phyloP scores from a whole-genome alignment of 1,140 invertebrate species.

The Wasmannia auropunctata region DNA sequence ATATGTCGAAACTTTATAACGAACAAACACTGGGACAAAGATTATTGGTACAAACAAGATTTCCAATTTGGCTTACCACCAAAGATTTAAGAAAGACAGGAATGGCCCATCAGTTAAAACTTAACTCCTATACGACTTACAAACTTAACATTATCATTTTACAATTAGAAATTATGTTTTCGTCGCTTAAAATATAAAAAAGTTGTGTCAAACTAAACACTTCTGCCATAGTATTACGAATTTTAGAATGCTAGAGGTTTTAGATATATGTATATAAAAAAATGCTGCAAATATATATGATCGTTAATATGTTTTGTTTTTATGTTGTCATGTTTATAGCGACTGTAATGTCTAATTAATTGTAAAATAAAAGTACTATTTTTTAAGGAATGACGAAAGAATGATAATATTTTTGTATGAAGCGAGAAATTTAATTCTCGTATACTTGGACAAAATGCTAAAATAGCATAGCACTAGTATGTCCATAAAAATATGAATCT shows the following conservation, averaged over 20 bases:
- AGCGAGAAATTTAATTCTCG: not conserved
- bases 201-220: not conserved
- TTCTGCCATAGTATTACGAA: constrained; percentile 5
- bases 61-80: not conserved
- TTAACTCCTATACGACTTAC: not conserved
- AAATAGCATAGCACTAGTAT: not conserved
- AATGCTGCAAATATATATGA: constrained; percentile 32
- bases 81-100: not conserved
- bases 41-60: constrained; percentile 15
- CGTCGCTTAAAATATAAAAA: not conserved
- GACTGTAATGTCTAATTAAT: not conserved
- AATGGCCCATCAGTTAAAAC: not conserved
- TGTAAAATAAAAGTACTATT: constrained; percentile 8
- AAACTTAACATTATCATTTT: not conserved
- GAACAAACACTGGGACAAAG: constrained; percentile 80
- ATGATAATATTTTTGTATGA: constrained; percentile 4
- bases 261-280: constrained; percentile 8
- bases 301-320: not conserved
- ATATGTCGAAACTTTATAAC: constrained; percentile 54
- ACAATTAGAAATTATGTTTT: constrained; percentile 12
- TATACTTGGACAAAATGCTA: constrained; percentile 10
- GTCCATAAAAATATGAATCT: constrained; percentile 3
- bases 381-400: not conserved
- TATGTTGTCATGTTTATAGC: not conserved
- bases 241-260: not conserved